Evolutionary conservation across 2,888 invertebrate species (phyloP).

Genomic region (Cancer borealis): DNA sequence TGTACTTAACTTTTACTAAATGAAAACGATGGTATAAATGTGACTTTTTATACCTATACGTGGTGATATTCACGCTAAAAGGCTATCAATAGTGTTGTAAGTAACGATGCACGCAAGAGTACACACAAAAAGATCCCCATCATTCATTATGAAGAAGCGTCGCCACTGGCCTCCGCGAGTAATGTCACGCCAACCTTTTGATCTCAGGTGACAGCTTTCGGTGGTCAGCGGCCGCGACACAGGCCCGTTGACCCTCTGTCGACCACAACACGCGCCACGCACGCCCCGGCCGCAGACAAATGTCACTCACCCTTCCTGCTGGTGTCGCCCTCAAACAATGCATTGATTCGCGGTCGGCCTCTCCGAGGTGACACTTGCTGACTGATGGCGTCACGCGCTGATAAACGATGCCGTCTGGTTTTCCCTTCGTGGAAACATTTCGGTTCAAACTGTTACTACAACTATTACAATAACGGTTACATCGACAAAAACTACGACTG

Average conservation of each 20-base stretch:
- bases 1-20: not conserved
- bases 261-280: slow-evolving; percentile 25
- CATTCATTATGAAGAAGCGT: slow-evolving; percentile 28
- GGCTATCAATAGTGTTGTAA: not conserved
- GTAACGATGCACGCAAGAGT: not conserved
- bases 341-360: slow-evolving; percentile 38
- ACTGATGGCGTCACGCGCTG: slow-evolving; percentile 18
- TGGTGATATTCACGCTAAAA: not conserved
- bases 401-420: slow-evolving; percentile 25
- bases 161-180: not conserved
- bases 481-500: not conserved
- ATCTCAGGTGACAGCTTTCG: slow-evolving; percentile 46
- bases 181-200: slow-evolving; percentile 42
- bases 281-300: slow-evolving; percentile 41
- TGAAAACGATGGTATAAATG: not conserved
- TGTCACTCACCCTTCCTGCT: slow-evolving; percentile 35
- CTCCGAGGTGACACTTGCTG: not conserved
- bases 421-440: slow-evolving; percentile 6
- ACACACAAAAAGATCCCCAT: slow-evolving; percentile 18
- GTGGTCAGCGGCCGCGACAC: slow-evolving; percentile 41
- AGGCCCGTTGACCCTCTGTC: not conserved
- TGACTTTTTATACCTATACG: not conserved
- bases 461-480: not conserved
- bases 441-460: slow-evolving; percentile 4
- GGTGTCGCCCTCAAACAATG: slow-evolving; percentile 32